Evolutionary conservation across 2,113 vertebrate genomes (phyloP), one percentile per base, ranked within the genome.

Genomic region (Mesembrinibis cayennensis): DNA sequence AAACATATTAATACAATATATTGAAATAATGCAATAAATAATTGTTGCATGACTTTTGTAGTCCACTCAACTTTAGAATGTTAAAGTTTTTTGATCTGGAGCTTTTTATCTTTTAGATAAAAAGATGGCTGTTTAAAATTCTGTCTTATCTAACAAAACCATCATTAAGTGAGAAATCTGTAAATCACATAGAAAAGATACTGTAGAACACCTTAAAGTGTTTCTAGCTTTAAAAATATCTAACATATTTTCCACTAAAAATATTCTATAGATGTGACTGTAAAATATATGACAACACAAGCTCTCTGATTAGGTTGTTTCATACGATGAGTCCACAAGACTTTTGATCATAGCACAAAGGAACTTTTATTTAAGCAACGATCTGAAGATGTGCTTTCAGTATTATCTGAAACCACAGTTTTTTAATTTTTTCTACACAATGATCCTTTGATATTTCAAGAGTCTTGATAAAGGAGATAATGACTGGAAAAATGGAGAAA

Each of bases 321-420:
- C 29, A 21, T 72, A 27, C 16, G 45, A 79, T 10, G 10, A 93
- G 6, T 50, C 22, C 42, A 62, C 34, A 67, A 80, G 32, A 62
- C 9, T 67, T 97, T 77, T 95, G 62, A 93, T 93, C 67, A 72
- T 16, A 88, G 4, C 53, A 88, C 50, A 90, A 82, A 94, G 49
- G 13, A 87, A 53, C 32, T 87, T 95, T 66, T 56, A 71, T 78
- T 94, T 82, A 96, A 87, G 30, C 9, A 91, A 66, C 0, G 6
- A 55, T n/a, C 74, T 82, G 58, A 93, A 93, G 30, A 70, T 70
- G 11, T 80, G 32, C 20, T 96, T 90, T 82, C 40, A 55, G 16
- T 66, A 61, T 70, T 80, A 80, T 83, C 27, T 82, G 55, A 93
- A 95, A 85, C 7, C 7, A 77, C 8, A 73, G 7, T 8, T 83